phyloP scores from a whole-genome alignment of 1,140 invertebrate genomes.

The Pseudomyrmex flavicornis region DNA sequence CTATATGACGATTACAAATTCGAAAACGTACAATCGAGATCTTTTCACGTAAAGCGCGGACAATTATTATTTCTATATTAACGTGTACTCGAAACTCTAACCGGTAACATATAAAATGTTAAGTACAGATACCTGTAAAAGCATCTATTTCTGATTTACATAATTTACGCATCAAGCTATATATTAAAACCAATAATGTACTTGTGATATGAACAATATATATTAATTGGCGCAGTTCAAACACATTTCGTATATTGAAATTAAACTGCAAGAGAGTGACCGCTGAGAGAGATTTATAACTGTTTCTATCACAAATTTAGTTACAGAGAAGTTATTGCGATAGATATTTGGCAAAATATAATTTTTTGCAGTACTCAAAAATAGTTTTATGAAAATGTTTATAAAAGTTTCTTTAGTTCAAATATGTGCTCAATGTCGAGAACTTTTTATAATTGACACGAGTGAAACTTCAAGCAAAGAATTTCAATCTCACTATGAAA shows the following conservation, averaged over 20 bases:
- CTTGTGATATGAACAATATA: neutral
- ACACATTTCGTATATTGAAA: constrained; percentile 15
- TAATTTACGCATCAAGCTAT: neutral
- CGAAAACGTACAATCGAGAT: constrained; percentile 63
- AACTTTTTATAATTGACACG: constrained; percentile 15
- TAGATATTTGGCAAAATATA: neutral
- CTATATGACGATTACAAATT: constrained; percentile 67
- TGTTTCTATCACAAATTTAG: neutral
- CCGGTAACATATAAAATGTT: neutral
- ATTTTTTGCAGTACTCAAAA: neutral
- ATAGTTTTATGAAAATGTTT: neutral
- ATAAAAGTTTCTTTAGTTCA: neutral
- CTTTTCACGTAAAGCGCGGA: constrained; percentile 42
- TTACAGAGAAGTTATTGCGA: neutral
- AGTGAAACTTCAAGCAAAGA: neutral
- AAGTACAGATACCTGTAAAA: constrained; percentile 26
- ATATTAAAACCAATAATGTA: constrained; percentile 16
- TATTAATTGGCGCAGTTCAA: constrained; percentile 17
- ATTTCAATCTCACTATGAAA: neutral
- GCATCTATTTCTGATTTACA: constrained; percentile 14
- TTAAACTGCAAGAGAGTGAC: neutral
- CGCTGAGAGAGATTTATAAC: neutral
- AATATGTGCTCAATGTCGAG: neutral
- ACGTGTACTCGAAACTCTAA: neutral
- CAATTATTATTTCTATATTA: constrained; percentile 52